Conservation (phyloP, 2,888 invertebrate genomes). For the Tupiocoris notatus region DNA sequence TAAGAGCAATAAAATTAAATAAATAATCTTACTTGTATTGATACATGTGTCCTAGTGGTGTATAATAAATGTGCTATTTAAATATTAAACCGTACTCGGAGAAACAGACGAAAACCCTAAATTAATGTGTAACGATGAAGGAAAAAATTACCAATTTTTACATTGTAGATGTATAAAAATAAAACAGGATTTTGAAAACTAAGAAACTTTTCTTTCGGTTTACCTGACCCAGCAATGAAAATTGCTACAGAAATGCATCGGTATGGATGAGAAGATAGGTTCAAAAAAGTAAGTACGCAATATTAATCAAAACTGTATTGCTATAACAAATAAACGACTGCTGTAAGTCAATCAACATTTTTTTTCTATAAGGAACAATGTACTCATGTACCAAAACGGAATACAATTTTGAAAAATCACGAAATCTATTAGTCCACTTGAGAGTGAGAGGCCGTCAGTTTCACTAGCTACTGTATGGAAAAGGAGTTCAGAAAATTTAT, state of each 20-base stretch:
- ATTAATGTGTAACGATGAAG: conserved; percentile 40
- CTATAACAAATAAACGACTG: conserved; percentile 31
- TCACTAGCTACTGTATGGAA: too few species aligned
- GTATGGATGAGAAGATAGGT: too few species aligned
- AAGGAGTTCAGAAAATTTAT: too few species aligned
- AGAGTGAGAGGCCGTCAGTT: too few species aligned
- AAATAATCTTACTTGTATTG: conserved; percentile 14
- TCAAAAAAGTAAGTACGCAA: too few species aligned
- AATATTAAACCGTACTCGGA: conserved; percentile 12
- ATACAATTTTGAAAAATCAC: too few species aligned
- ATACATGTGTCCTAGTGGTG: conserved; percentile 21
- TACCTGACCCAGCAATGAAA: too few species aligned
- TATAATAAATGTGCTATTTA: conserved; percentile 31
- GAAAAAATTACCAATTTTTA: conserved; percentile 49
- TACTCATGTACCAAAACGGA: conserved; percentile 1
- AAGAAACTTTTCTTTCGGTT: too few species aligned
- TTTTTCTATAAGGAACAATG: conserved; percentile 34
- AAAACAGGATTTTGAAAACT: conserved; percentile 47
- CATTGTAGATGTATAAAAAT: conserved; percentile 49
- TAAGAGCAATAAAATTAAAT: conserved; percentile 13
- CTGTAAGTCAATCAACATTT: conserved; percentile 20
- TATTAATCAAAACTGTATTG: conserved; percentile 32
- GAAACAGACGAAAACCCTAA: conserved; percentile 20
- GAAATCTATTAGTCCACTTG: too few species aligned
- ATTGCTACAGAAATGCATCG: too few species aligned